A percentile compares a stretch with the other conserved stretches of the same genome.
phyloP scores from a whole-genome alignment of 2,888 invertebrate species.

The Drosophila setosimentum region DNA sequence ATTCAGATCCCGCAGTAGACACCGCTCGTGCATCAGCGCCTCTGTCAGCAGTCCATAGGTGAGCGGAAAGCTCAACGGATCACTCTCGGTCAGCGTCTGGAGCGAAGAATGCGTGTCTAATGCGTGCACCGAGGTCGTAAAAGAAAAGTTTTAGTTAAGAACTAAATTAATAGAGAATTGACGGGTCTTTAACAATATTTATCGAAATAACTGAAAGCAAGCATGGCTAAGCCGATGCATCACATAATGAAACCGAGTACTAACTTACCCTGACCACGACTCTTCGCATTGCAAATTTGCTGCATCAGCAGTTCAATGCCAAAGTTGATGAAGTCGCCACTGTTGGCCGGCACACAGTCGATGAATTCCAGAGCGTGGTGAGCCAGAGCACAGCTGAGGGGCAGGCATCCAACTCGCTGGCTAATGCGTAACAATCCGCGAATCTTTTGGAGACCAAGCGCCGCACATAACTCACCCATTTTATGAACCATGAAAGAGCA shows the following conservation, averaged over 20 bases:
- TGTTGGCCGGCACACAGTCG: conserved; percentile 72
- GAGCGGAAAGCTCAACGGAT: conserved; percentile 81
- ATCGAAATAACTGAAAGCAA: not conserved
- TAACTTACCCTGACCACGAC: conserved; percentile 44
- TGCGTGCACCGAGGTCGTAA: not conserved
- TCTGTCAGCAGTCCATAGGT: conserved; percentile 78
- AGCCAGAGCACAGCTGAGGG: conserved; percentile 81
- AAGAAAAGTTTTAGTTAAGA: not conserved
- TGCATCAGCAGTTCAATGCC: conserved; percentile 81
- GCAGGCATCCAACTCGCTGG: conserved; percentile 76
- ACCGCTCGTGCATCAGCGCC: conserved; percentile 64
- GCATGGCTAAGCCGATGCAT: not conserved
- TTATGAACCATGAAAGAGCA: conserved; percentile 73
- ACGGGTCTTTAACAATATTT: not conserved
- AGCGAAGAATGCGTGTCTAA: conserved; percentile 57
- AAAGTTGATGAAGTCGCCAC: conserved; percentile 77
- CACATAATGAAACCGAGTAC: not conserved
- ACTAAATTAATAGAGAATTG: too few species aligned
- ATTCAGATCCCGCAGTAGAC: conserved; percentile 71
- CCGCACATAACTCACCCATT: conserved; percentile 74
- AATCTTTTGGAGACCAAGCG: conserved; percentile 74
- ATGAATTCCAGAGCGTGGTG: conserved; percentile 75
- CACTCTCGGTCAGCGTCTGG: conserved; percentile 59
- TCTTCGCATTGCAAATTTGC: conserved; percentile 75
- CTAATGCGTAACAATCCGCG: conserved; percentile 75